Percentiles rank a stretch among this genome's conserved stretches.
These are phyloP conservation scores for Cataglyphis altisquamis DNA, from an alignment of 2,888 invertebrate species.

Conservation along the genomic window DNA sequence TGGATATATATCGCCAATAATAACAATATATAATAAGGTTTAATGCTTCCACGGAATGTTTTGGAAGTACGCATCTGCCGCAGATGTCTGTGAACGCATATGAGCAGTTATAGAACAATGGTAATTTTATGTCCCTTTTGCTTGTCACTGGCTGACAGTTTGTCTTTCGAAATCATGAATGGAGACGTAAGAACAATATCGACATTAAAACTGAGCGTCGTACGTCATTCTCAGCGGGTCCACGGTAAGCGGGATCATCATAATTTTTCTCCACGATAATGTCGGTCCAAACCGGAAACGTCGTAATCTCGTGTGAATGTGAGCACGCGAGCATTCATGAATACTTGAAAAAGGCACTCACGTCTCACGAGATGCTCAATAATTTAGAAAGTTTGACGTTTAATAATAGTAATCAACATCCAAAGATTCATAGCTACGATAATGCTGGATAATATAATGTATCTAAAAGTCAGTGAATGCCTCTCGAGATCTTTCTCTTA, in stretches of 20 bases:
- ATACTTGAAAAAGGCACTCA: slow-evolving; percentile 2
- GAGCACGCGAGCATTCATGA: slow-evolving; percentile 39
- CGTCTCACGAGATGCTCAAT: slow-evolving; percentile 19
- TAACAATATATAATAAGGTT: neutral
- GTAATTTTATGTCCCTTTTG: slow-evolving; percentile 26
- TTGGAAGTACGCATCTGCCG: neutral
- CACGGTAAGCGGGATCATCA: slow-evolving; percentile 71
- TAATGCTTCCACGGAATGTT: neutral
- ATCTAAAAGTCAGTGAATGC: slow-evolving; percentile 6
- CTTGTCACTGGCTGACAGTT: neutral
- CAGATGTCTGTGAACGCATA: neutral
- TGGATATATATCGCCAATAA: neutral
- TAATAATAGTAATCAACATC: slow-evolving; percentile 36
- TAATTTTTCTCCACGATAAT: slow-evolving; percentile 65
- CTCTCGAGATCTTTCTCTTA: neutral
- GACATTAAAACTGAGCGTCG: slow-evolving; percentile 57
- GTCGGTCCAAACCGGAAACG: slow-evolving; percentile 69
- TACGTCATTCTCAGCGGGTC: slow-evolving; percentile 69
- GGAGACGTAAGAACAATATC: slow-evolving; percentile 63
- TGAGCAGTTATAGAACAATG: slow-evolving; percentile 28
- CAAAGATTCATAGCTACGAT: slow-evolving; percentile 7
- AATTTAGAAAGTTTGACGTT: slow-evolving; percentile 48
- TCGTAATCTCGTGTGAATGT: slow-evolving; percentile 65
- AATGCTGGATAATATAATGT: slow-evolving; percentile 1
- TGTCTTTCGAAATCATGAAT: slow-evolving; percentile 21